Base-by-base conservation (phyloP, 2,888 invertebrate genomes). In the Odontothrips loti region DNA sequence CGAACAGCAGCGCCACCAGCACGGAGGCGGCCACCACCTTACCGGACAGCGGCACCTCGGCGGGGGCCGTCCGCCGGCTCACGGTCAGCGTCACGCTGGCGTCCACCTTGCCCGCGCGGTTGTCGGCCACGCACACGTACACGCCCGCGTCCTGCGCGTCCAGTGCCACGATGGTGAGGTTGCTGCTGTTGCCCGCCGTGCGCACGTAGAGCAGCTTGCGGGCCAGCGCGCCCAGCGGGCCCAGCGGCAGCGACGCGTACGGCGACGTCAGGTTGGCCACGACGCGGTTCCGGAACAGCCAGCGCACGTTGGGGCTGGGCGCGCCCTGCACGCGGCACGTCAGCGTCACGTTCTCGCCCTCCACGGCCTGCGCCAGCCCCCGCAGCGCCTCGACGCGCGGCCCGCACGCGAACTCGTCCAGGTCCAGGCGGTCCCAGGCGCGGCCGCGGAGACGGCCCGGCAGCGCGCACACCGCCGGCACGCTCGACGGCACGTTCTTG, bases 361-460 rank as follows among this genome's bases (percentile, higher is more conserved):
- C 93, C 27, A 91, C 88, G 0, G 93, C 93, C 82, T 90, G 90
- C 15, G 92, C 91, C 80, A 90, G 90, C 15, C 90, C 89, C 79
- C 90, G 89, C 12, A 89, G 87, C 10, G 92, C 91, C 82, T 90
- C 89, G 47, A 94, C 92, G 86, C 92, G 91, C 0, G 95, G 95
- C 82, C 90, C 89, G 86, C 95, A 95, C 0, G 95, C 94, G 86
- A 94, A 94, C 84, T 95, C 95, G 85, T 95, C 94, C 82, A 94
- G 87, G 83, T 93, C 92, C 79, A 95, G 89, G 84, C 92, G 90
- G 86, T 94, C 93, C 95, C 95, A 95, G 1, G 93, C 88, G 83
- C 91, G 91, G 8, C 90, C 90, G 80, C 88, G 88, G 58, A 95
- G 87, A 79, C 94, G 88, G 0, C 89, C 87, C 0, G 95, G 95